These are phyloP conservation scores for Ptychoptera albimana DNA, from an alignment of 2,888 invertebrate species.

Conservation along the genomic window DNA sequence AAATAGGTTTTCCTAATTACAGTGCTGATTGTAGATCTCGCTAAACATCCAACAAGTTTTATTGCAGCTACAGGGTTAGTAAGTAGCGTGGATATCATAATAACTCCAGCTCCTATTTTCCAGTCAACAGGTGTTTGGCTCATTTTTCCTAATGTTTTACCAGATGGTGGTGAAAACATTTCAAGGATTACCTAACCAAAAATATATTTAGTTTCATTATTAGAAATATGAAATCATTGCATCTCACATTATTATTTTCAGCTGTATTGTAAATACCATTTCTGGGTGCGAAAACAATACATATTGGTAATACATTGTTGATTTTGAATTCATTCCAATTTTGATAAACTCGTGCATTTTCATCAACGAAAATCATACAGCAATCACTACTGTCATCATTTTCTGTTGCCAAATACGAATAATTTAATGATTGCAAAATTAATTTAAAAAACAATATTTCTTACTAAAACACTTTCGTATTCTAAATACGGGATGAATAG, in stretches of 20 bases:
- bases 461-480: slow-evolving; percentile 23
- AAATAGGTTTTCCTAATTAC: background rate
- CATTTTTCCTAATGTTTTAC: background rate
- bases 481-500: slow-evolving; percentile 23
- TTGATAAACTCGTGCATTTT: slow-evolving; percentile 30
- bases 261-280: slow-evolving; percentile 24
- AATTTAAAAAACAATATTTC: slow-evolving; percentile 6
- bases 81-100: background rate
- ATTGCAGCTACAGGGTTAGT: slow-evolving; percentile 16
- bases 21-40: slow-evolving; percentile 10
- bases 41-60: slow-evolving; percentile 15
- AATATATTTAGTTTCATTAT: background rate
- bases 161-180: background rate
- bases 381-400: slow-evolving; percentile 17
- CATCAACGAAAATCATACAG: slow-evolving; percentile 26
- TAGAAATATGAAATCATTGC: background rate
- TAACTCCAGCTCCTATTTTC: background rate
- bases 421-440: too few species aligned
- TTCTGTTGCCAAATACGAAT: background rate
- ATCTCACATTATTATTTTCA: slow-evolving; percentile 10
- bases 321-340: slow-evolving; percentile 30
- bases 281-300: slow-evolving; percentile 30
- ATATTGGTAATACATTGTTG: slow-evolving; percentile 29
- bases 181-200: slow-evolving; percentile 3
- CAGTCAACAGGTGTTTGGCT: slow-evolving; percentile 10